Evolutionary conservation across 2,888 invertebrate genomes (phyloP), one percentile per base, ranked within the genome.

Genomic region (Tethea ocularis): DNA sequence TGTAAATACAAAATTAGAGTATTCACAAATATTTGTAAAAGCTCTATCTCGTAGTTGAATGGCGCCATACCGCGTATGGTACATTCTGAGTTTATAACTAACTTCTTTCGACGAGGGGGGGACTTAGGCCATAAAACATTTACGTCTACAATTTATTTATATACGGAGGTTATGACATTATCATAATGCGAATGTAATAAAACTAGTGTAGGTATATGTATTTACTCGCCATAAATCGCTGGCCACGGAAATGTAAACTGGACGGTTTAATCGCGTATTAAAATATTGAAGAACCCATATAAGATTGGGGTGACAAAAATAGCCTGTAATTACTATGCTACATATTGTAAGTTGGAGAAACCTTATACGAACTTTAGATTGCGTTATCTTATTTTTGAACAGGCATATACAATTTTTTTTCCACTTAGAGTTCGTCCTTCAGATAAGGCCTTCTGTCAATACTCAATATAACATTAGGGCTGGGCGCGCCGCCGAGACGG

Each of bases 151-250:
- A 79, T 81, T 82, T 84, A 86, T 83, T 84, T 84, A 80, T 81
- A 67, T 74, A 63, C 71, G 65, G 69, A 78, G 74, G 79, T 84
- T 84, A 83, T 84, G 78, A 80, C 78, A 84, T 83, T 84, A 86
- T 80, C 77, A 77, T 86, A 82, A 86, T 83, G 81, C 68, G 69
- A 75, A 75, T 75, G 82, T 81, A 80, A 84, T 88, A 86, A 86
- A 86, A 82, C 71, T 65, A 68, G 64, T 72, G 67, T 73, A 74
- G 75, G 81, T 83, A 74, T 29, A 26, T n/a, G n/a, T 62, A 80
- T 80, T 80, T 74, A 71, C 76, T 79, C 64, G 62, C 72, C 69
- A 80, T 88, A 81, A 85, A 85, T 72, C 72, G 72, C 70, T 66
- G 72, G 63, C 69, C 60, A 68, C 65, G 64, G 55, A 71, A 70